Evolutionary conservation across 2,113 vertebrate genomes (phyloP).

Genomic region (Ursus arctos): DNA sequence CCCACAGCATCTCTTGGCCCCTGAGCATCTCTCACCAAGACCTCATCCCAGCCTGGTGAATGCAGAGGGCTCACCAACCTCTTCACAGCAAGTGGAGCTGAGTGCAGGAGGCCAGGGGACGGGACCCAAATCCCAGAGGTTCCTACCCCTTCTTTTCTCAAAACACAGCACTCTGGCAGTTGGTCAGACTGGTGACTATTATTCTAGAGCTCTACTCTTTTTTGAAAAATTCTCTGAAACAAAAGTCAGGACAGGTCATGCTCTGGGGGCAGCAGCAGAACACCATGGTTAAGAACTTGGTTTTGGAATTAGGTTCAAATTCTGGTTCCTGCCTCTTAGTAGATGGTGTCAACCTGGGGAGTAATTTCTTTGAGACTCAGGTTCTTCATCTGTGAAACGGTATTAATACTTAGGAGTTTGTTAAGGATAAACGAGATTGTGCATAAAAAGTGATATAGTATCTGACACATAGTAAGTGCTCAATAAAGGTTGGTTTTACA

Average conservation of each 20-base stretch:
- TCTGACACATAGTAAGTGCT: neutral
- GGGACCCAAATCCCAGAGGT: neutral
- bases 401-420: neutral
- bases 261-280: neutral
- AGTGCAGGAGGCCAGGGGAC: neutral
- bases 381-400: neutral
- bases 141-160: neutral
- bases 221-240: slow-evolving; percentile 2
- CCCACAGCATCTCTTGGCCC: neutral
- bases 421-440: neutral
- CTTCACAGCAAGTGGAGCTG: neutral
- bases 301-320: neutral
- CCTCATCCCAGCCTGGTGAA: neutral
- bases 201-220: neutral
- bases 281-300: neutral
- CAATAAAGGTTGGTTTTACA: neutral
- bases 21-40: neutral
- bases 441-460: neutral
- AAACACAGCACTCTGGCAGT: neutral
- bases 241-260: slow-evolving; percentile 1
- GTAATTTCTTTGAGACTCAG: neutral
- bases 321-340: neutral
- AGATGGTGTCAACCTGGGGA: neutral
- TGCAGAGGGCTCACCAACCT: neutral
- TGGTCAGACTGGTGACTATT: neutral